Evolutionary conservation across 2,888 invertebrate species (phyloP).

Genomic region (Cyclophora albipunctata): DNA sequence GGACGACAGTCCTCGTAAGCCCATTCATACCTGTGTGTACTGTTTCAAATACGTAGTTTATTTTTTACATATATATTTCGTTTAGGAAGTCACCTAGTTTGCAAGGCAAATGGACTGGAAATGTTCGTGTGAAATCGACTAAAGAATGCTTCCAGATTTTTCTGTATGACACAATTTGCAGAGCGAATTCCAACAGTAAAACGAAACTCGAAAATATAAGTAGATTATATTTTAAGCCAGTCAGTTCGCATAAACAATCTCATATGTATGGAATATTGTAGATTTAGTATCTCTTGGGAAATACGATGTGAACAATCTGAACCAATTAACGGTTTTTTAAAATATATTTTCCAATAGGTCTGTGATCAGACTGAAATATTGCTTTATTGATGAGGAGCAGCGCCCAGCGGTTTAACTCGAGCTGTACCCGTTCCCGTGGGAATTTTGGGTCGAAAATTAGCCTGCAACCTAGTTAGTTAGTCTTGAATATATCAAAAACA

Average conservation of each 20-base stretch:
- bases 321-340: conserved; percentile 4
- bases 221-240: conserved; percentile 9
- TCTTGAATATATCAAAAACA: too few species aligned
- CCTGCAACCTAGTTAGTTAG: too few species aligned
- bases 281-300: conserved; percentile 9
- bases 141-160: conserved; percentile 18
- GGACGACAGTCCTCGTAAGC: background rate
- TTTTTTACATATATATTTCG: conserved; percentile 19
- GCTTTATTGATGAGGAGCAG: too few species aligned
- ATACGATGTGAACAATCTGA: conserved; percentile 13
- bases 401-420: too few species aligned
- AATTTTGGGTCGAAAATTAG: too few species aligned
- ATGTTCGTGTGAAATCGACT: conserved; percentile 22
- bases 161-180: conserved; percentile 11
- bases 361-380: too few species aligned
- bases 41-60: conserved; percentile 6
- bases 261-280: conserved; percentile 4
- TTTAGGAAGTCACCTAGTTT: conserved; percentile 13
- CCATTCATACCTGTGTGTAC: too few species aligned
- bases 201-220: background rate
- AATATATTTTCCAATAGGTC: too few species aligned
- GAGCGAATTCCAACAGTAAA: conserved; percentile 6
- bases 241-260: conserved; percentile 10
- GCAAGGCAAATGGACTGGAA: conserved; percentile 25
- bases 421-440: too few species aligned